Evolutionary conservation across 2,113 vertebrate genomes (phyloP).

Genomic region (Podilymbus podiceps): DNA sequence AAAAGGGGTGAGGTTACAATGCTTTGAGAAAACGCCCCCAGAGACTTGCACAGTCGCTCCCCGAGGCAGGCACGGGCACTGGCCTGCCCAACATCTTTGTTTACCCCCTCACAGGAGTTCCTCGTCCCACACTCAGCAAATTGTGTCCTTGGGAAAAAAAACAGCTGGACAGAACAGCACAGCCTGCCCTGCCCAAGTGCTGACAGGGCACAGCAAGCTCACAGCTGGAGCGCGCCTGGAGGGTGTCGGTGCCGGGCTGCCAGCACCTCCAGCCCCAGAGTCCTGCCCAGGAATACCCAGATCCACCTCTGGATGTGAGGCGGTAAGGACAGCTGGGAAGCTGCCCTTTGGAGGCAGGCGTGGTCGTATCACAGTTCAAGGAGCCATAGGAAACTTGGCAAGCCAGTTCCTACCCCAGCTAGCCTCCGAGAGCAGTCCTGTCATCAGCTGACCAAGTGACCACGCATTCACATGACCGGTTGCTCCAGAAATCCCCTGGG

Average conservation of each 20-base stretch:
- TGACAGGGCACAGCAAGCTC: not conserved
- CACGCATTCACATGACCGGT: not conserved
- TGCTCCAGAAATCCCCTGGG: not conserved
- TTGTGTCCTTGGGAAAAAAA: no score
- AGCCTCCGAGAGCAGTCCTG: not conserved
- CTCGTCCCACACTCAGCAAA: rapidly evolving
- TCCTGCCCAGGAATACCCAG: not conserved
- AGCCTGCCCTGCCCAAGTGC: rapidly evolving
- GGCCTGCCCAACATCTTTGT: not conserved
- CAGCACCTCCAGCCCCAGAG: not conserved
- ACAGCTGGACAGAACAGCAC: not conserved
- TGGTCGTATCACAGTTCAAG: not conserved
- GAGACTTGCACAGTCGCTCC: rapidly evolving
- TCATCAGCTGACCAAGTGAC: not conserved
- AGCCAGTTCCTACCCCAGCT: not conserved
- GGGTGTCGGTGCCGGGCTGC: not conserved
- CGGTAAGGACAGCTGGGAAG: not conserved
- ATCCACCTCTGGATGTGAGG: not conserved
- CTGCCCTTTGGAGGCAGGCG: not conserved
- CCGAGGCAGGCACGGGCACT: rapidly evolving
- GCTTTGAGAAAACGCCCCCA: not conserved
- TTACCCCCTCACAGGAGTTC: not conserved
- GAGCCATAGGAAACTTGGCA: not conserved
- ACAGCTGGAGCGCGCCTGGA: not conserved
- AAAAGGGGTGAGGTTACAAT: not conserved